Evolutionary conservation across 2,113 vertebrate species (phyloP).

Genomic region (Jaculus jaculus): DNA sequence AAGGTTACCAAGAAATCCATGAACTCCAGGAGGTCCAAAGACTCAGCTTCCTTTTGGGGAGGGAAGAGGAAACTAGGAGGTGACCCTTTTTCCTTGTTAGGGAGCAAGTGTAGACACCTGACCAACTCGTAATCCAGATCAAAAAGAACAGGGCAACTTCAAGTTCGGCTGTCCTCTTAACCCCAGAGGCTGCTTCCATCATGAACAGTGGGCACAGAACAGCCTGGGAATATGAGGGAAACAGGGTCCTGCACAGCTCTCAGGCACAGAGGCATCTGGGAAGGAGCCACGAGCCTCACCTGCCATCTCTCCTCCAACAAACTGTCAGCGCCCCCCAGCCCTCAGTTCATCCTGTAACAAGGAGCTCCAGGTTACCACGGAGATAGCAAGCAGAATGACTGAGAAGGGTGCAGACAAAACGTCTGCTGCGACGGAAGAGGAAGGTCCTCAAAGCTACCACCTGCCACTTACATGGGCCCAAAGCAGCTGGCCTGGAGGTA

Average conservation of each 20-base stretch:
- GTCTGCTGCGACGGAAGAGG: constrained; percentile 28
- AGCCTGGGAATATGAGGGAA: neutral
- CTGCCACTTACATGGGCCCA: neutral
- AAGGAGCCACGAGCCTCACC: neutral
- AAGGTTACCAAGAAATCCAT: neutral
- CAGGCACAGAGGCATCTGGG: neutral
- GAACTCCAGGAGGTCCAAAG: neutral
- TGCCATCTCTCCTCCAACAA: neutral
- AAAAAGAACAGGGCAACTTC: neutral
- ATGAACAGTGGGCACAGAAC: neutral
- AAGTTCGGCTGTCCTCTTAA: neutral
- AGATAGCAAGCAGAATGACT: constrained; percentile 61
- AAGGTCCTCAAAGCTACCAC: constrained; percentile 34
- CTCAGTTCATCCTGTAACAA: constrained; percentile 31
- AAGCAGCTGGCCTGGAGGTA: neutral
- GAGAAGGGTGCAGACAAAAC: constrained; percentile 51
- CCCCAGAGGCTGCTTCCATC: neutral
- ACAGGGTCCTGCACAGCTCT: neutral
- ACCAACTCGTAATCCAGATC: neutral
- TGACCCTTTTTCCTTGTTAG: neutral
- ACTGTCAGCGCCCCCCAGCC: neutral
- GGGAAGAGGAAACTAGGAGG: constrained; percentile 17
- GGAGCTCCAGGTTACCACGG: constrained; percentile 75
- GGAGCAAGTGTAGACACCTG: neutral
- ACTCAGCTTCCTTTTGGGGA: constrained; percentile 13